Base-by-base conservation (phyloP, 2,888 invertebrate genomes). In the Aporophyla lueneburgensis region DNA sequence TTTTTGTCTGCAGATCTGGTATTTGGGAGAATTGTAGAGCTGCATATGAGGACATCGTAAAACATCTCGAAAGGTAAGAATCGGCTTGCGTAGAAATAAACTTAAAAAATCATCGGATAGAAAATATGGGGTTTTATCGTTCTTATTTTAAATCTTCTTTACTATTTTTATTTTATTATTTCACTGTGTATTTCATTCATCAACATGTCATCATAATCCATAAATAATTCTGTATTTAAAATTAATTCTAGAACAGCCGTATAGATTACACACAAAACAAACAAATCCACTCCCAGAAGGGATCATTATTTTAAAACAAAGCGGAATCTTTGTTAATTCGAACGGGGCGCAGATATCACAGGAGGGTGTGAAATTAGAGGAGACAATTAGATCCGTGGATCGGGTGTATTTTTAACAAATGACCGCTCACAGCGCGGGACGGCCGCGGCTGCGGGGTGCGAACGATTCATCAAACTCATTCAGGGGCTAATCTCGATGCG, bases 21-120 rank as follows among this genome's bases (percentile, higher is more conserved):
- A 98, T 99, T 94, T 99, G 99, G 99, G 99, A 99, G 97, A 99
- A 99, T 97, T 99, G 99, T 97, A 97, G 99, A 96, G 99, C 99
- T 87, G 99, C 99, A 90, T 99, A 99, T 96, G 99, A 99, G 97
- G 99, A 99, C 96, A 99, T 99, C 96, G 99, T 99, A 90, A 99
- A 99, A 97, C 99, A 99, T 95, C 97, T 99, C 94, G 99, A 99
- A 97, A 98, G 99, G 98, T 98, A 98, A 97, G 98, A 95, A 68
- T 77, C 7, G 70, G 24, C 33, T 51, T 56, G 75, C 51, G 66
- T 80, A 80, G 78, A 78, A 33, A 54, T 5, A 19, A 71, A 56
- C n/a, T 46, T 56, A 43, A n/a, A 49, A 59, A 43, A n/a, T 33
- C 3, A 33, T 24, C 27, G 51, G 61, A 63, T 43, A 53, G 10